These are phyloP conservation scores for Molossus molossus DNA, from an alignment of 2,797 vertebrate species.

Conservation along the genomic window DNA sequence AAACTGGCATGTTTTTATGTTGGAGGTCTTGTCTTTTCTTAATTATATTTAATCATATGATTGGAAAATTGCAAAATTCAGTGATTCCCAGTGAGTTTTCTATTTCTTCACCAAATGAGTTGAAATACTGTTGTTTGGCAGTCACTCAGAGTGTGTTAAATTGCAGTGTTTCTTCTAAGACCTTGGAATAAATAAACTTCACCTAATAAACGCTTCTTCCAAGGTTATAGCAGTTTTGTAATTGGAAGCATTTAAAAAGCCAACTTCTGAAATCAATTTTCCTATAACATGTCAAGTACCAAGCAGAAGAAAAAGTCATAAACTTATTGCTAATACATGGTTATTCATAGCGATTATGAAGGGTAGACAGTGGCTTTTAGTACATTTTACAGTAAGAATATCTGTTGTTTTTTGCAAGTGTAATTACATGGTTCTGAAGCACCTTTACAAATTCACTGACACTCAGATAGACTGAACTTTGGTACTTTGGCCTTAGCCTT, in stretches of 20 bases:
- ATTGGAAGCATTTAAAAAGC: slow-evolving; percentile 65
- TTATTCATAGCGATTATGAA: slow-evolving; percentile 68
- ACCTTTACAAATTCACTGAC: slow-evolving; percentile 72
- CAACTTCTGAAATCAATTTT: slow-evolving; percentile 76
- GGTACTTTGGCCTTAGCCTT: slow-evolving; percentile 72
- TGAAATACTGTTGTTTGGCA: slow-evolving; percentile 70
- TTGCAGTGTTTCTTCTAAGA: slow-evolving; percentile 67
- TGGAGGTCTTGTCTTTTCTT: slow-evolving; percentile 77
- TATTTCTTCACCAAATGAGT: slow-evolving; percentile 70
- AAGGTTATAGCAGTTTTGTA: slow-evolving; percentile 72
- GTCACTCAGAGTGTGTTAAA: slow-evolving; percentile 60
- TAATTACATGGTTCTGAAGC: slow-evolving; percentile 80
- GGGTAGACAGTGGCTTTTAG: slow-evolving; percentile 69
- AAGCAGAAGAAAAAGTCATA: slow-evolving; percentile 65
- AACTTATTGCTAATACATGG: slow-evolving; percentile 58
- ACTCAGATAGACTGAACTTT: slow-evolving; percentile 75
- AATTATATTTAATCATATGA: slow-evolving; percentile 82
- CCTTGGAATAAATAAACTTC: slow-evolving; percentile 77
- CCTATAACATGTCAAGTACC: slow-evolving; percentile 34
- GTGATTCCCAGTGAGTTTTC: slow-evolving; percentile 73
- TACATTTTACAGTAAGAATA: slow-evolving; percentile 60
- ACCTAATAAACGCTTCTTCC: slow-evolving; percentile 69
- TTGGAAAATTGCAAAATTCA: slow-evolving; percentile 83
- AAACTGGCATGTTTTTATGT: slow-evolving; percentile 66
- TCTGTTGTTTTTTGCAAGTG: slow-evolving; percentile 27